Conservation (phyloP, 2,113 vertebrate genomes). For the Elephas maximus region DNA sequence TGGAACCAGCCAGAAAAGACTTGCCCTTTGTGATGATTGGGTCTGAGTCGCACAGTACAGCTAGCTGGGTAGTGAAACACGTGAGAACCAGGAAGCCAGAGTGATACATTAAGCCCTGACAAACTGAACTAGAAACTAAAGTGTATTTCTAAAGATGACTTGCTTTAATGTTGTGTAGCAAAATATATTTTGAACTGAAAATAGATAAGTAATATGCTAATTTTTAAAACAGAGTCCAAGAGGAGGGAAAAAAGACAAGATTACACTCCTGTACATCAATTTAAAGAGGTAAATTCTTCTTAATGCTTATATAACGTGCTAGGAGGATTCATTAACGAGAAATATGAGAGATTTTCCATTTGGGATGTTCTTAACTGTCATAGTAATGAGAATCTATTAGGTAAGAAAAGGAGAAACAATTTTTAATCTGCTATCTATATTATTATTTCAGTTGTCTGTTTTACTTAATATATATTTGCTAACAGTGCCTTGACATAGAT, state of each 20-base stretch:
- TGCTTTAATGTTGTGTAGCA: not conserved
- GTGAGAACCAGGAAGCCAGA: not conserved
- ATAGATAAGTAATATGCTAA: conserved; percentile 7
- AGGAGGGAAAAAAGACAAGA: not conserved
- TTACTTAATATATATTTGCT: conserved; percentile 21
- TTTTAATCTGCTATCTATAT: not conserved
- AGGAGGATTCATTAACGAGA: not conserved
- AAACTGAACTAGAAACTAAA: conserved; percentile 14
- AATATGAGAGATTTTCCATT: not conserved
- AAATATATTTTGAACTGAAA: conserved; percentile 40
- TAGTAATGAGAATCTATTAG: not conserved
- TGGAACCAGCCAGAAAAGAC: conserved; percentile 40
- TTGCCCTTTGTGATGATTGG: not conserved
- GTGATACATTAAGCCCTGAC: not conserved
- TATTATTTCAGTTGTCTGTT: not conserved
- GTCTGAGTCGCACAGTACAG: not conserved
- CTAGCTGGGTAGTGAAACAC: not conserved
- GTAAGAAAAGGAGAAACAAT: conserved; percentile 10
- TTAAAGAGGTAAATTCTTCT: conserved; percentile 1
- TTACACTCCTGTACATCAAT: not conserved
- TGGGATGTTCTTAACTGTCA: not conserved
- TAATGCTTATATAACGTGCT: not conserved
- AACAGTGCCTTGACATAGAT: not conserved
- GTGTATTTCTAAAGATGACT: not conserved
- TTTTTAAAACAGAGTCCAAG: not conserved